These are phyloP conservation scores for Sycophila sp. DNA, from an alignment of 1,140 invertebrate species.

Conservation along the genomic window DNA sequence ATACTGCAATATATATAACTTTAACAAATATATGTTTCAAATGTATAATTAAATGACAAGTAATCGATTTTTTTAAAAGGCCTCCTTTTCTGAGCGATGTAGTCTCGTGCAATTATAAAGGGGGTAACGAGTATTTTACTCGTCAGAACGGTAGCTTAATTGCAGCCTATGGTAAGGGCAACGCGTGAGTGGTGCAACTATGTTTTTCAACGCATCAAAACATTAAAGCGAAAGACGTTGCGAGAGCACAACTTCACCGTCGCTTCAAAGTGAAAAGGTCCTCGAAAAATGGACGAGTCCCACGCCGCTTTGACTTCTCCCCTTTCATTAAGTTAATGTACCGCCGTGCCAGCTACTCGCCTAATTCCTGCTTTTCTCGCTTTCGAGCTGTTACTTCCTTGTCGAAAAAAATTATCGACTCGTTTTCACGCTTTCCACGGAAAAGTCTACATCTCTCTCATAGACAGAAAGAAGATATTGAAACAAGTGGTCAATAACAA, in stretches of 20 bases:
- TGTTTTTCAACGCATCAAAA: background rate
- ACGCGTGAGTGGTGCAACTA: slow-evolving; percentile 11
- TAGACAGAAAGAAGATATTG: no score
- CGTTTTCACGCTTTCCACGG: background rate
- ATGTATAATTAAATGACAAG: no score
- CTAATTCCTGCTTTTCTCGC: slow-evolving; percentile 3
- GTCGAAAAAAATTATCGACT: background rate
- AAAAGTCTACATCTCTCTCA: background rate
- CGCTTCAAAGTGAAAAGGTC: background rate
- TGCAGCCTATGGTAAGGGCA: no score
- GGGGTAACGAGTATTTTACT: no score
- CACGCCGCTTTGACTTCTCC: slow-evolving; percentile 36
- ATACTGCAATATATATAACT: no score
- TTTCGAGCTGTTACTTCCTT: background rate
- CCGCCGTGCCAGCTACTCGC: slow-evolving; percentile 41
- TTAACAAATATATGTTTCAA: no score
- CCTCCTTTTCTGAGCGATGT: no score
- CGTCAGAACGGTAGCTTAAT: slow-evolving; percentile 10
- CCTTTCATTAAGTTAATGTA: slow-evolving; percentile 62
- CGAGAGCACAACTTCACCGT: background rate
- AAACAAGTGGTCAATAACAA: background rate
- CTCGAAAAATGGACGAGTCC: slow-evolving; percentile 39
- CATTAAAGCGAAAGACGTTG: background rate
- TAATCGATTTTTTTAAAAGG: no score
- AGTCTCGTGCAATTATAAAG: no score